phyloP scores from a whole-genome alignment of 1,140 invertebrate genomes.

The Lasaia peninsularis region DNA sequence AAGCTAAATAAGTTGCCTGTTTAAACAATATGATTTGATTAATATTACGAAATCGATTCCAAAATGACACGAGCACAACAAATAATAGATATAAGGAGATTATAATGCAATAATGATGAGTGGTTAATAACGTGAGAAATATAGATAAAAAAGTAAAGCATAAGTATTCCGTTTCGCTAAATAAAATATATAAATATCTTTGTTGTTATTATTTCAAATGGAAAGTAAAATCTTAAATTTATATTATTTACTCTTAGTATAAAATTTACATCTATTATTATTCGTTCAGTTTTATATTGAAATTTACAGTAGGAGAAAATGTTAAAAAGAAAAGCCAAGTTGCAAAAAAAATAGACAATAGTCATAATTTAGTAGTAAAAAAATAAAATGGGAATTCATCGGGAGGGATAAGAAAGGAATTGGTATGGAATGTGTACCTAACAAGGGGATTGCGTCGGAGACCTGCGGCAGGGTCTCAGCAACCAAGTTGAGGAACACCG shows the following conservation, averaged over 20 bases:
- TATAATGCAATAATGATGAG: conserved; percentile 13
- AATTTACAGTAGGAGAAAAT: conserved; percentile 13
- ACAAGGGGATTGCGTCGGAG: conserved; percentile 95
- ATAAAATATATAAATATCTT: background rate
- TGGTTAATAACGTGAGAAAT: conserved; percentile 13
- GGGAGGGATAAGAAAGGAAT: conserved; percentile 38
- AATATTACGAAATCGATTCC: conserved; percentile 50
- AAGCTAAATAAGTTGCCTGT: background rate
- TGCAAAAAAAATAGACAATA: conserved; percentile 38
- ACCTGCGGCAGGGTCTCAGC: conserved; percentile 96
- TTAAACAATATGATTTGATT: background rate
- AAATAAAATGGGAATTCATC: conserved; percentile 38
- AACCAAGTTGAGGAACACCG: conserved; percentile 98
- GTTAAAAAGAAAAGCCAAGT: background rate
- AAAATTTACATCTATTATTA: conserved; percentile 33
- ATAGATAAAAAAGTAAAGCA: conserved; percentile 5
- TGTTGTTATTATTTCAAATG: background rate
- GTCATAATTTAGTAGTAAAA: conserved; percentile 29
- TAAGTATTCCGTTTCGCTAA: background rate
- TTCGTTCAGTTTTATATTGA: conserved; percentile 74
- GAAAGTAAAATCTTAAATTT: background rate
- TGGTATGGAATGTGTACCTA: conserved; percentile 84
- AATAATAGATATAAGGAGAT: background rate
- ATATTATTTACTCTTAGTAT: background rate
- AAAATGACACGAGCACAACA: conserved; percentile 28